Conservation (phyloP, 2,113 vertebrate genomes). For the Setophaga kirtlandii region DNA sequence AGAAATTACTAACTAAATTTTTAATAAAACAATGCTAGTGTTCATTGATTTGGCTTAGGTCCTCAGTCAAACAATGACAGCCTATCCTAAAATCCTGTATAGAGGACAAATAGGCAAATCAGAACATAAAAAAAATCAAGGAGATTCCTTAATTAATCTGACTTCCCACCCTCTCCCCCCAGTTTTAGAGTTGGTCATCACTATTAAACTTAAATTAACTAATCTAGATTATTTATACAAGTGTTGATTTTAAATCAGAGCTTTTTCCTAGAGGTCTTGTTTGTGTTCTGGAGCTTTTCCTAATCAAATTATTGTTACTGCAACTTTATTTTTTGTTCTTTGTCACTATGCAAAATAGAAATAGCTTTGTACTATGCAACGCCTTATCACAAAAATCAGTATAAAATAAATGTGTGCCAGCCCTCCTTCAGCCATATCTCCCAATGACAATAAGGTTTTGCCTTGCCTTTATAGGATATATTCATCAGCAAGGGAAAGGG, state of each 20-base stretch:
- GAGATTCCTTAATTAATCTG: background rate
- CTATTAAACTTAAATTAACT: background rate
- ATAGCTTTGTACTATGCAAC: background rate
- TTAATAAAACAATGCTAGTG: background rate
- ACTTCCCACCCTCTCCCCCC: background rate
- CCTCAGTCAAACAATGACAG: background rate
- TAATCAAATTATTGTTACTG: background rate
- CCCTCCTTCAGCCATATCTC: background rate
- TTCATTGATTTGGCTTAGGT: background rate
- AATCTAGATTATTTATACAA: background rate
- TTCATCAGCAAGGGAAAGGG: background rate
- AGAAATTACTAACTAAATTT: background rate
- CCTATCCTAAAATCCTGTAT: background rate
- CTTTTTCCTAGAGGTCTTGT: background rate
- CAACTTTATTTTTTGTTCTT: background rate
- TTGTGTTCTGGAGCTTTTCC: background rate
- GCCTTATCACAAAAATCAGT: background rate
- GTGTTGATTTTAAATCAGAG: background rate
- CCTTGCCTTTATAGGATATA: background rate
- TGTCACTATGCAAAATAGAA: background rate
- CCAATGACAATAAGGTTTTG: background rate
- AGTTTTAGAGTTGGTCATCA: background rate
- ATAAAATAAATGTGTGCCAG: background rate
- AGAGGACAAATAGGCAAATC: background rate
- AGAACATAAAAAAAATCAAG: background rate